Percentiles rank a stretch among this genome's conserved stretches.
phyloP scores from a whole-genome alignment of 2,113 vertebrate species.

The Chroicocephalus ridibundus region DNA sequence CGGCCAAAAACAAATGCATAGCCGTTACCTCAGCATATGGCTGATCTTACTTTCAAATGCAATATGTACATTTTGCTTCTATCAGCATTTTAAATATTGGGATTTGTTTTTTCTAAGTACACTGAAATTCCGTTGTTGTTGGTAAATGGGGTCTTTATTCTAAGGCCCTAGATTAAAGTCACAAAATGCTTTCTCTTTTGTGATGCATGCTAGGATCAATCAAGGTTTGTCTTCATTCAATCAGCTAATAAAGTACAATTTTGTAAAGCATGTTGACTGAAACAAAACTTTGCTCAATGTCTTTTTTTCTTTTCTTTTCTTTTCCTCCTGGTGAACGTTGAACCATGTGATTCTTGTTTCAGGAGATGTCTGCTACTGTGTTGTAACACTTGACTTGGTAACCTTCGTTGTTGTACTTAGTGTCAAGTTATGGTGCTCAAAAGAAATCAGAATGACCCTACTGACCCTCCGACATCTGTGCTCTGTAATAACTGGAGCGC shows the following conservation, averaged over 20 bases:
- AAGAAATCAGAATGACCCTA: background rate
- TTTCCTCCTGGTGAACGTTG: background rate
- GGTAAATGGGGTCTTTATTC: background rate
- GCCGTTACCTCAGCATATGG: background rate
- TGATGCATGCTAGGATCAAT: background rate
- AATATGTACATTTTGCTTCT: background rate
- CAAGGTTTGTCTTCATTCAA: background rate
- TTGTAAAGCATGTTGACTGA: background rate
- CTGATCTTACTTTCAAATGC: background rate
- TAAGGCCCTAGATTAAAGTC: background rate
- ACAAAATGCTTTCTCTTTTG: background rate
- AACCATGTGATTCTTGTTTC: background rate
- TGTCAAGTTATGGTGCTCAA: background rate
- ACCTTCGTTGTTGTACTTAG: background rate
- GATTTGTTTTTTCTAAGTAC: background rate
- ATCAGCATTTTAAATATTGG: background rate
- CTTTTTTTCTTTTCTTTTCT: background rate
- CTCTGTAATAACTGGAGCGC: background rate
- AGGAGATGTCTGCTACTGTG: background rate
- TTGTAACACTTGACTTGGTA: background rate
- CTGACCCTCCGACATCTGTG: background rate
- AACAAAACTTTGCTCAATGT: background rate
- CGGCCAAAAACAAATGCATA: background rate
- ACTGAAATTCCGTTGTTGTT: background rate
- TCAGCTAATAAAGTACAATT: background rate